phyloP scores from a whole-genome alignment of 2,797 vertebrate species.

The Capromys pilorides region DNA sequence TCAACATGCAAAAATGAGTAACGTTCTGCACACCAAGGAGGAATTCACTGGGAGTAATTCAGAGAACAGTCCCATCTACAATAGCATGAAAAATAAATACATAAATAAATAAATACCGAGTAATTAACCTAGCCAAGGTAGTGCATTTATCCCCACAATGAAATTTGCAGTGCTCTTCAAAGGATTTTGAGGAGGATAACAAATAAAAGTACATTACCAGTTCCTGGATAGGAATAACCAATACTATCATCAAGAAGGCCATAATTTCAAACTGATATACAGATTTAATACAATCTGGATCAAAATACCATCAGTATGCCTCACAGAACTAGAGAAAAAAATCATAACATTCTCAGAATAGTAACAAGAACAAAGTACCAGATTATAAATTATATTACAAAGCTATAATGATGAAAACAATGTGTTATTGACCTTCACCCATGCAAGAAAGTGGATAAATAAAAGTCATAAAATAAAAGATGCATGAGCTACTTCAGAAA shows the following conservation, averaged over 20 bases:
- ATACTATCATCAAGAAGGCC: not conserved
- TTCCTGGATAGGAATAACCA: not conserved
- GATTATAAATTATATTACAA: not conserved
- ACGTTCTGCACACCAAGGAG: not conserved
- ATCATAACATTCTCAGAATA: not conserved
- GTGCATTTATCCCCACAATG: not conserved
- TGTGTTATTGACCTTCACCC: not conserved
- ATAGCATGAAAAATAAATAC: not conserved
- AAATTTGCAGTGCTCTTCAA: not conserved
- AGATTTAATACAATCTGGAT: not conserved
- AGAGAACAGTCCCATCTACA: not conserved
- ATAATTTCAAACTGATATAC: not conserved
- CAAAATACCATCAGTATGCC: not conserved
- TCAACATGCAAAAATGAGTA: not conserved
- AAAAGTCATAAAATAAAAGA: not conserved
- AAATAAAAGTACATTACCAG: not conserved
- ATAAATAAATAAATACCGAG: not conserved
- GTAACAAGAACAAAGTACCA: not conserved
- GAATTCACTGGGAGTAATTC: not conserved
- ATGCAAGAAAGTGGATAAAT: not conserved
- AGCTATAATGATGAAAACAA: not conserved
- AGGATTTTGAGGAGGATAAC: not conserved
- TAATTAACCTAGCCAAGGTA: not conserved
- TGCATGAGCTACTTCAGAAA: not conserved
- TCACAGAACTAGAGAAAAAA: not conserved